Base-by-base conservation (phyloP, 2,888 invertebrate genomes). In the Chironomus riparius region DNA sequence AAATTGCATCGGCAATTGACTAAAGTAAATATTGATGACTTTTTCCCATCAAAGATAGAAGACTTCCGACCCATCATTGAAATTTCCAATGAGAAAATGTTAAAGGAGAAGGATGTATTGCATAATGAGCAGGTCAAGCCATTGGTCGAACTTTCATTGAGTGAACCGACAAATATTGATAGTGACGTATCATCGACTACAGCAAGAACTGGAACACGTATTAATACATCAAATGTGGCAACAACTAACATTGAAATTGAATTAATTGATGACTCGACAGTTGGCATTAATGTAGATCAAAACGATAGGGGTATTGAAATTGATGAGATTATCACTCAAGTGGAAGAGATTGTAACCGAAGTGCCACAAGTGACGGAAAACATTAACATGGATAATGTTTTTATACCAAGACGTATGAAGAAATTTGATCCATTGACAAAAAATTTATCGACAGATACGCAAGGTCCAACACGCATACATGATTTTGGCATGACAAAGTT, bases 1-100 rank as follows among this genome's bases (percentile, higher is more conserved):
- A 79, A 62, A 76, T 12, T 50, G 24, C 78, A 79, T 12, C 79
- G 80, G 28, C 79, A 79, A 61, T 79, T 79, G 62, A 78, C 78
- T 7, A 82, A 83, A 77, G 79, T 83, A n/a, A 83, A 83, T 77
- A 83, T 83, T 69, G 80, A 81, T 22, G 83, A 83, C 78, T 78
- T 83, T 13, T 83, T 83, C 79, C 83, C 83, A 5, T 77, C 83
- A 68, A 81, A 83, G 77, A 68, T 81, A 22, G 83, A 83, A 18
- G 83, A 84, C 72, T 82, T 83, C 68, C 81, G 80, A 68, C 80
- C 82, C 21, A 80, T 82, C 70, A 82, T 82, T 77, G 79, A 79
- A 62, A 81, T 80, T 68, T 81, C 81, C 48, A 82, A 82, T 78
- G 81, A 80, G 4, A 81, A 81, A 76, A 61, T 82, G 70, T 78